Conservation (phyloP, 1,140 invertebrate species). For the Chelonus insularis region DNA sequence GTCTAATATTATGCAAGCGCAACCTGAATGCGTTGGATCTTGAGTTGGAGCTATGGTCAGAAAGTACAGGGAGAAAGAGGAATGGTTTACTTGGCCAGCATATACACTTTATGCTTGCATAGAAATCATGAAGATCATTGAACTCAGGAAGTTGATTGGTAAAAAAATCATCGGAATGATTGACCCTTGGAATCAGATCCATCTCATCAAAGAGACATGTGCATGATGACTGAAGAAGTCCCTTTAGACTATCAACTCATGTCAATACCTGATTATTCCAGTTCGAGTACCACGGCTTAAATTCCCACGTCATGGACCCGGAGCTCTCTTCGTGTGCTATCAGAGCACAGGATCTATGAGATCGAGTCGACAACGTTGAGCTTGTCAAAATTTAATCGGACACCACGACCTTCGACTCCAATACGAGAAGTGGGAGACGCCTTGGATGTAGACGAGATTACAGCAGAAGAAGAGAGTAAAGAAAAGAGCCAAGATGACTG, state of each 20-base stretch:
- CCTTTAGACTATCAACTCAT: not conserved
- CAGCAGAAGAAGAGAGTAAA: constrained; percentile 11
- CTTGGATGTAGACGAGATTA: not conserved
- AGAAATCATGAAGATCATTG: constrained; percentile 53
- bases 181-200: too few species aligned
- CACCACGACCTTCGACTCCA: constrained; percentile 21
- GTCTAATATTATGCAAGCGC: constrained; percentile 58
- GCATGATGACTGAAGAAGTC: not conserved
- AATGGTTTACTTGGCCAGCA: constrained; percentile 23
- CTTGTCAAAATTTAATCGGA: constrained; percentile 60
- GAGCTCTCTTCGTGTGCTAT: constrained; percentile 28
- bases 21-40: constrained; percentile 54
- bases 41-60: constrained; percentile 35
- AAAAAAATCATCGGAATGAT: not conserved
- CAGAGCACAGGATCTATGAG: constrained; percentile 43
- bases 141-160: constrained; percentile 49
- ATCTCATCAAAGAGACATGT: not conserved
- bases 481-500: constrained; percentile 17
- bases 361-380: constrained; percentile 52
- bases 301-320: not conserved
- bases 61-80: constrained; percentile 12
- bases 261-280: not conserved
- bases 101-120: constrained; percentile 41
- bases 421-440: not conserved
- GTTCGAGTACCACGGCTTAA: not conserved